Evolutionary conservation across 2,888 invertebrate species (phyloP).

Genomic region (Agrotis segetum): DNA sequence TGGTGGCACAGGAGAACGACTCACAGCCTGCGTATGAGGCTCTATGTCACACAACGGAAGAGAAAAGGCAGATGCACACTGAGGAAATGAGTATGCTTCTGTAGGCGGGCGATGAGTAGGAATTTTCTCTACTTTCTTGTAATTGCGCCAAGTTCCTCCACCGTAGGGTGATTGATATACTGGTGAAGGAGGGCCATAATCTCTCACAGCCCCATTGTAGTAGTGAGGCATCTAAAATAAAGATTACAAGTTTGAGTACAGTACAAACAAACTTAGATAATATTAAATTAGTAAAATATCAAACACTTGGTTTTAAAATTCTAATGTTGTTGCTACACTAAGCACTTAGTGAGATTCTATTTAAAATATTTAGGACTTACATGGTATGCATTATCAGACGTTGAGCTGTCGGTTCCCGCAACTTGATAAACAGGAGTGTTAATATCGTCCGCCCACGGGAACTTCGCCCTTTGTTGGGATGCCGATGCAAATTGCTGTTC

Average conservation of each 20-base stretch:
- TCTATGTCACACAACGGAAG: constrained; percentile 84
- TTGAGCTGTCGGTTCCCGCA: constrained; percentile 88
- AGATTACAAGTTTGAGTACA: neutral
- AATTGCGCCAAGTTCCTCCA: constrained; percentile 82
- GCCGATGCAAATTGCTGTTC: constrained; percentile 87
- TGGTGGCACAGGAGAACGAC: constrained; percentile 80
- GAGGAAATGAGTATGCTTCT: constrained; percentile 82
- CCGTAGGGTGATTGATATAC: constrained; percentile 88
- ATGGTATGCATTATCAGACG: constrained; percentile 87
- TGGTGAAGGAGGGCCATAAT: constrained; percentile 86
- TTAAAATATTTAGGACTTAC: constrained; percentile 68
- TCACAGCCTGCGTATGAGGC: constrained; percentile 69
- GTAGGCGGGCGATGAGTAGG: constrained; percentile 69
- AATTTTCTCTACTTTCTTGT: constrained; percentile 79
- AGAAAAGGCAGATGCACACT: constrained; percentile 86
- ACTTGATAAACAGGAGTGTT: constrained; percentile 84
- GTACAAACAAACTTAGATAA: neutral
- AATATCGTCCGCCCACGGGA: constrained; percentile 87
- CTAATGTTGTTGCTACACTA: too few species aligned
- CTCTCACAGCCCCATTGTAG: constrained; percentile 79
- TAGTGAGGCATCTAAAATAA: constrained; percentile 84
- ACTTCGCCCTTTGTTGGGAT: constrained; percentile 86
- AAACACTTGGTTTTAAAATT: neutral
- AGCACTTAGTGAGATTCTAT: neutral
- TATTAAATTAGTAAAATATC: neutral